phyloP scores from a whole-genome alignment of 2,888 invertebrate genomes.

The Ditula angustiorana region DNA sequence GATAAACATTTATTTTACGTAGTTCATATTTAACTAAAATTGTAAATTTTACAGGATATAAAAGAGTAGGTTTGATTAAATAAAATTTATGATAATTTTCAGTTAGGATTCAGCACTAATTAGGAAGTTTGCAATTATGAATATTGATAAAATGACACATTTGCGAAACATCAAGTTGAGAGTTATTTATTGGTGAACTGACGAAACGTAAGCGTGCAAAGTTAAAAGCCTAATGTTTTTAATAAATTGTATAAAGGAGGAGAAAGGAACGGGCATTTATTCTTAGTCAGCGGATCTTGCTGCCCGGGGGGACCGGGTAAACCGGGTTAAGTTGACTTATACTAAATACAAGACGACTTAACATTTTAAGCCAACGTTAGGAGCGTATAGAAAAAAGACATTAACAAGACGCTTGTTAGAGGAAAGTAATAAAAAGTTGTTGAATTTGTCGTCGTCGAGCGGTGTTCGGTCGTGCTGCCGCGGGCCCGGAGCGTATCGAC shows the following conservation, averaged over 20 bases:
- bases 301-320: constrained; percentile 19
- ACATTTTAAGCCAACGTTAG: constrained; percentile 40
- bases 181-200: background rate
- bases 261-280: background rate
- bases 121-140: too few species aligned
- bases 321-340: constrained; percentile 21
- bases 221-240: background rate
- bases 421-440: constrained; percentile 63
- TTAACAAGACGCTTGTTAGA: constrained; percentile 53
- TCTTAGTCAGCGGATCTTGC: background rate
- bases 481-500: constrained; percentile 64
- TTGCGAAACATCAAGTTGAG: too few species aligned
- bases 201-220: background rate
- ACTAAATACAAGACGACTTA: constrained; percentile 36
- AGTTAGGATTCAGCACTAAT: too few species aligned
- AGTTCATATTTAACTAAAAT: too few species aligned
- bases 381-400: constrained; percentile 42
- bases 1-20: too few species aligned
- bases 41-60: too few species aligned
- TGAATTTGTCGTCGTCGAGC: constrained; percentile 53
- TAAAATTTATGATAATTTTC: too few species aligned
- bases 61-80: too few species aligned
- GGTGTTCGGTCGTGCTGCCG: constrained; percentile 50
- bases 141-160: too few species aligned
- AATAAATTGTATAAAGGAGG: constrained; percentile 7